Conservation (phyloP, 1,140 invertebrate species). For the Hormaphis cornu region DNA sequence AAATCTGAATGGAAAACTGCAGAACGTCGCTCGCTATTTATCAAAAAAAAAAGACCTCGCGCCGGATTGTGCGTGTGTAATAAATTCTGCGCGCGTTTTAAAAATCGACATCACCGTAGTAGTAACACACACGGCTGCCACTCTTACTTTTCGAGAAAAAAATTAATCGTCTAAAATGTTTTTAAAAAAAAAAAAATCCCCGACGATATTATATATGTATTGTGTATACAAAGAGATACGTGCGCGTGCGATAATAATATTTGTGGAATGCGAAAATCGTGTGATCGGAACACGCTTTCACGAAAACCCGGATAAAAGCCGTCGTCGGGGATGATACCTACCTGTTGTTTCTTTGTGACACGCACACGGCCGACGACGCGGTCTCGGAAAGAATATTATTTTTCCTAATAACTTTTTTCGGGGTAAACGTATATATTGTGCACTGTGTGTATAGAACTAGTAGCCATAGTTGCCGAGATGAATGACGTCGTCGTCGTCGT, state of each 20-base stretch:
- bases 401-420: constrained; percentile 15
- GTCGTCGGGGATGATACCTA: too few relatives aligned
- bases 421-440: neutral
- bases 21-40: constrained; percentile 21
- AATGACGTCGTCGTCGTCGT: constrained; percentile 14
- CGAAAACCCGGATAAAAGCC: neutral
- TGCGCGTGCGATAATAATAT: constrained; percentile 1
- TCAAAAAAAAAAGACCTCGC: neutral
- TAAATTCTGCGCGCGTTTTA: neutral
- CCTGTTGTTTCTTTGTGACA: neutral
- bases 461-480: neutral
- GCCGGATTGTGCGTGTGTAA: too few relatives aligned
- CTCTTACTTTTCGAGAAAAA: neutral
- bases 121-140: too few relatives aligned
- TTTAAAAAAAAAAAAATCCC: too few relatives aligned
- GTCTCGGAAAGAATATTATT: constrained; percentile 10
- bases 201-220: neutral
- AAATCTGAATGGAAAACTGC: constrained; percentile 24
- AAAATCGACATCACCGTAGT: neutral
- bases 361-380: neutral
- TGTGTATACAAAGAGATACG: neutral
- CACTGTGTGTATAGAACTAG: neutral
- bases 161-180: neutral
- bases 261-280: neutral
- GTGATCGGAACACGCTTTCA: neutral